Base-by-base conservation (phyloP, 2,888 invertebrate species). In the Zelleria hepariella region DNA sequence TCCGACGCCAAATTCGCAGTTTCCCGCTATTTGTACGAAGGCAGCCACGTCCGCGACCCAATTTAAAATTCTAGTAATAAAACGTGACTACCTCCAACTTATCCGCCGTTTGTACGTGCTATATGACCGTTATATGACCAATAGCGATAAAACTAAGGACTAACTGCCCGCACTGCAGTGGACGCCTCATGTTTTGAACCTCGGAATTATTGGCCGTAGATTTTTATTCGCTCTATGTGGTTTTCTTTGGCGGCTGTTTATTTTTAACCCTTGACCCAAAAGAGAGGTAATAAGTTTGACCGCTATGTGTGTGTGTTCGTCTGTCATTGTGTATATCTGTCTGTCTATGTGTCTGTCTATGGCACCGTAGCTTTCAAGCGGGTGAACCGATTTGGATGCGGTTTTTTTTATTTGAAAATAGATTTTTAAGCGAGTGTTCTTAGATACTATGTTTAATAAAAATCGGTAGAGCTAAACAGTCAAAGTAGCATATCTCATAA, bases 21-120 rank as follows among this genome's bases (percentile, higher is more conserved):
- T 15, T 24, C n/a, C 24, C 25, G 18, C 21, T 56, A 56, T 56
- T 56, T 56, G 32, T 56, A 32, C 21, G 10, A 4, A n/a, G 4
- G 3, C 20, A 18, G 5, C 25, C 54, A 54, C 56, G 56, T 27
- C 10, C 42, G 32, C 21, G 32, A 56, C 56, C 56, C 24, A 56
- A 56, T 56, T 56, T 32, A 18, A 56, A 56, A 56, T 56, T 56
- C 42, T 24, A 56, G 56, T 32, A 23, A 56, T 56, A 56, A 56
- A 56, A 56, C 56, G 56, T 56, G 56, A 27, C 56, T 21, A 42
- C n/a, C 23, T 56, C 32, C 32, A 56, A 56, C 27, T 32, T 42
- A n/a, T 21, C 26, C 10, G n/a, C 15, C 27, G 18, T 18, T 27
- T 56, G 56, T 56, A 32, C 27, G 24, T 53, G 53, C 21, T 53